Conservation (phyloP, 2,797 vertebrate species). For the Aplochiton taeniatus region DNA sequence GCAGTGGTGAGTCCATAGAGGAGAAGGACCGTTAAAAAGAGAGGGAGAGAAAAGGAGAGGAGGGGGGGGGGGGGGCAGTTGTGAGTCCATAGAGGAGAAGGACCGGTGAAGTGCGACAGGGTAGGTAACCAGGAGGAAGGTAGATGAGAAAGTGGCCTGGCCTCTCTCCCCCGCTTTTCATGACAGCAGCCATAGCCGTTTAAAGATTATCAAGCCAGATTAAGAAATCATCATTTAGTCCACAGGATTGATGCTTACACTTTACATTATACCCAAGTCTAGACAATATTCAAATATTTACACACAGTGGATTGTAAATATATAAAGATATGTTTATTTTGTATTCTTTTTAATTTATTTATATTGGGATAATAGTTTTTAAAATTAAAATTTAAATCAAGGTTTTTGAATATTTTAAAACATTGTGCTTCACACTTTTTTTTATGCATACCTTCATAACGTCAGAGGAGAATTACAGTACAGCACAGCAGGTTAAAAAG, state of each 20-base stretch:
- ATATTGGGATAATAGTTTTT: neutral
- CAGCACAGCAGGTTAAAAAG: too few species aligned
- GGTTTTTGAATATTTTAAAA: neutral
- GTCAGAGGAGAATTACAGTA: too few species aligned
- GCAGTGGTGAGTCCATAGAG: conserved; percentile 58
- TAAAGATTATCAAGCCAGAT: conserved; percentile 63
- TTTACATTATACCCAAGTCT: conserved; percentile 36
- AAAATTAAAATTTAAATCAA: conserved; percentile 3
- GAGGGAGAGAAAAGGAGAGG: neutral
- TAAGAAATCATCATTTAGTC: conserved; percentile 44
- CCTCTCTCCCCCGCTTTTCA: conserved; percentile 32
- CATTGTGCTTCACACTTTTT: too few species aligned
- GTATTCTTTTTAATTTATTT: too few species aligned
- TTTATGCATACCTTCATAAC: too few species aligned
- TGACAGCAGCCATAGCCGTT: conserved; percentile 59
- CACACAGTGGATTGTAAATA: too few species aligned
- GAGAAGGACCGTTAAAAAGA: conserved; percentile 61
- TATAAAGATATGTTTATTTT: too few species aligned
- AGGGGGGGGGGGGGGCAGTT: conserved; percentile 17
- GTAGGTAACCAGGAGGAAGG: conserved; percentile 52
- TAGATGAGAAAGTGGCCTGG: conserved; percentile 64
- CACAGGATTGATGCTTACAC: conserved; percentile 54
- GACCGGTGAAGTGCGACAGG: conserved; percentile 67
- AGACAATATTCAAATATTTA: conserved; percentile 52
- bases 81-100: conserved; percentile 64